Conservation (phyloP, 2,888 invertebrate genomes). For the Matsumyia berberina region DNA sequence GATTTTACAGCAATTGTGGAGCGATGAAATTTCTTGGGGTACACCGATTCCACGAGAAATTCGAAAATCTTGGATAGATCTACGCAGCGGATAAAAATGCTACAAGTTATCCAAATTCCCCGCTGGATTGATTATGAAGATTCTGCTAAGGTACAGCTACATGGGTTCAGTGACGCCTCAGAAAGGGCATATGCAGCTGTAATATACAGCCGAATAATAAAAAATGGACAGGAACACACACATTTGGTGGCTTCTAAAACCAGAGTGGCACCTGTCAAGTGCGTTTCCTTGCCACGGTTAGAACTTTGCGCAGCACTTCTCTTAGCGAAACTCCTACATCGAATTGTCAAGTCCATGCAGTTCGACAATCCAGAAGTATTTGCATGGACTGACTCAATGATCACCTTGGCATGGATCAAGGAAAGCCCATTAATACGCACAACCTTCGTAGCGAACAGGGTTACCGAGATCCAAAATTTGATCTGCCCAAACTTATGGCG, state of each 20-base stretch:
- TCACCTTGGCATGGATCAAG: not conserved
- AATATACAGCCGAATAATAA: too few species aligned
- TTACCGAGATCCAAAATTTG: too few species aligned
- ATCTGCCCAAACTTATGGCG: not conserved
- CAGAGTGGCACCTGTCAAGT: not conserved
- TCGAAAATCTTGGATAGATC: not conserved
- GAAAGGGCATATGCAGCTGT: too few species aligned
- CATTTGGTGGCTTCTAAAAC: not conserved
- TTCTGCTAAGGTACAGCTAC: too few species aligned
- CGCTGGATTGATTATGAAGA: too few species aligned
- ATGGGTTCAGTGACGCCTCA: too few species aligned
- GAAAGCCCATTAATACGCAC: not conserved
- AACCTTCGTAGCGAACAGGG: not conserved
- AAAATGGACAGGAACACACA: too few species aligned
- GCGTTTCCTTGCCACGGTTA: not conserved
- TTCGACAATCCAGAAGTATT: not conserved
- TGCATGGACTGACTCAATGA: conserved; percentile 6
- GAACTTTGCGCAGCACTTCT: not conserved
- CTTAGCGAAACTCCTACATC: not conserved
- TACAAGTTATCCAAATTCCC: too few species aligned
- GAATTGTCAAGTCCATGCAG: not conserved
- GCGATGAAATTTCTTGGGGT: not conserved
- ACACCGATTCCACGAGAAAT: not conserved
- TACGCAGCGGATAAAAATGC: too few species aligned
- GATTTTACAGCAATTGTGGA: not conserved